Percentiles rank a stretch among this genome's conserved stretches.
Evolutionary conservation across 2,888 invertebrate species (phyloP).

Genomic region (Parochlus steinenii): DNA sequence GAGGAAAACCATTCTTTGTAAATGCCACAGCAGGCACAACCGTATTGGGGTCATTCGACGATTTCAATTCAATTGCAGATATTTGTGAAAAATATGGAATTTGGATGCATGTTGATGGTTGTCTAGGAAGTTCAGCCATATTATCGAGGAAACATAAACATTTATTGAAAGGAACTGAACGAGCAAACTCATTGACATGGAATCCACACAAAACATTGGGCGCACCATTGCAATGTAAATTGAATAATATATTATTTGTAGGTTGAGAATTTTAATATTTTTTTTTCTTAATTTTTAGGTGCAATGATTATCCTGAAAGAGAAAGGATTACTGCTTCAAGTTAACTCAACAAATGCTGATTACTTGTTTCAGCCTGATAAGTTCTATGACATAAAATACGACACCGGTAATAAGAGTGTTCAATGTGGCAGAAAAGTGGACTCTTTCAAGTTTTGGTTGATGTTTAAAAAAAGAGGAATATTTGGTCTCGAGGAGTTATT

Average conservation of each 20-base stretch:
- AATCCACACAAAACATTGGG: constrained; percentile 78
- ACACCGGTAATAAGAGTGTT: constrained; percentile 72
- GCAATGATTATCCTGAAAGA: constrained; percentile 5
- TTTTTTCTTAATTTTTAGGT: no score
- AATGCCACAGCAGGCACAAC: constrained; percentile 68
- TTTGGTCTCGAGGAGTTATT: constrained; percentile 39
- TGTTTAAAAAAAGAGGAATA: constrained; percentile 72
- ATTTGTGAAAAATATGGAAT: constrained; percentile 48
- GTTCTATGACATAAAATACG: constrained; percentile 62
- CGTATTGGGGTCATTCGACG: constrained; percentile 70
- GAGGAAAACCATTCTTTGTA: constrained; percentile 47
- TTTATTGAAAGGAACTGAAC: constrained; percentile 33
- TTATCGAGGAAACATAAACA: constrained; percentile 45
- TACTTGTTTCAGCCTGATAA: constrained; percentile 76
- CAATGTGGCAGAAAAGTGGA: constrained; percentile 91
- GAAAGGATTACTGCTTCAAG: constrained; percentile 39
- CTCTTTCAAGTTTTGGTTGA: constrained; percentile 81
- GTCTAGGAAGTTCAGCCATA: constrained; percentile 61
- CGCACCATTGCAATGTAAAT: constrained; percentile 61
- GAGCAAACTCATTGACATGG: constrained; percentile 66
- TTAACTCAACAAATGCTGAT: constrained; percentile 53
- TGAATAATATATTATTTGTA: constrained; percentile 46
- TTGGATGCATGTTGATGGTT: constrained; percentile 76
- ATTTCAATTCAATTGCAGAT: constrained; percentile 45
- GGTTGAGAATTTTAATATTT: no score